These are phyloP conservation scores for Leptocoma aspasia DNA, from an alignment of 2,113 vertebrate species.

Conservation along the genomic window DNA sequence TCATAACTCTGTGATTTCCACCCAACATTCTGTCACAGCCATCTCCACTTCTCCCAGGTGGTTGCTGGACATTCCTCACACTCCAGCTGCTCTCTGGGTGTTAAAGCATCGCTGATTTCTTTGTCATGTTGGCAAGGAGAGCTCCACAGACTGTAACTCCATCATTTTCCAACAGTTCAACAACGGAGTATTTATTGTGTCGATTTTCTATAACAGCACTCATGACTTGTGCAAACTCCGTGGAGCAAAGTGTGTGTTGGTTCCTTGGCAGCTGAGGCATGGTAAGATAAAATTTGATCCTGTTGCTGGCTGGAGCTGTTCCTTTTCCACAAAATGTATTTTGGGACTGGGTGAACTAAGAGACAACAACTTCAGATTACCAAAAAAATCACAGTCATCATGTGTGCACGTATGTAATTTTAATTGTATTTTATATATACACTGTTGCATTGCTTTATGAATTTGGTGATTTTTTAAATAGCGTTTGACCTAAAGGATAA, in stretches of 20 bases:
- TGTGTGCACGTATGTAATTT: neutral
- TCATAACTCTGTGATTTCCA: neutral
- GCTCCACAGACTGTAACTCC: neutral
- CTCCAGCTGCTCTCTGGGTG: neutral
- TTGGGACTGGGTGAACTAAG: neutral
- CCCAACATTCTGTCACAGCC: neutral
- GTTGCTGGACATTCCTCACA: neutral
- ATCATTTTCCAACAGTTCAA: neutral
- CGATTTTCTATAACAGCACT: neutral
- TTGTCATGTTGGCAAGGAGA: neutral
- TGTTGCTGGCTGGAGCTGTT: neutral
- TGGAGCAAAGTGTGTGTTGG: neutral
- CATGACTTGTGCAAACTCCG: neutral
- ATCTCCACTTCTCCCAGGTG: neutral
- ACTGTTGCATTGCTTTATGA: neutral
- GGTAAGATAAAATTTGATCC: neutral
- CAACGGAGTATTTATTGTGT: neutral
- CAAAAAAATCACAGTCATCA: neutral
- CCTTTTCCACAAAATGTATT: neutral
- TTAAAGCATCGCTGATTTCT: neutral
- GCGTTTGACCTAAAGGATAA: neutral
- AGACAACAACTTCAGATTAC: neutral
- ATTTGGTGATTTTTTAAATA: neutral
- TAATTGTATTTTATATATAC: neutral
- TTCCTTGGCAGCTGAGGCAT: neutral